Percentiles rank a stretch among this genome's conserved stretches.
Evolutionary conservation across 2,113 vertebrate genomes (phyloP).

Genomic region (Actenoides hombroni): DNA sequence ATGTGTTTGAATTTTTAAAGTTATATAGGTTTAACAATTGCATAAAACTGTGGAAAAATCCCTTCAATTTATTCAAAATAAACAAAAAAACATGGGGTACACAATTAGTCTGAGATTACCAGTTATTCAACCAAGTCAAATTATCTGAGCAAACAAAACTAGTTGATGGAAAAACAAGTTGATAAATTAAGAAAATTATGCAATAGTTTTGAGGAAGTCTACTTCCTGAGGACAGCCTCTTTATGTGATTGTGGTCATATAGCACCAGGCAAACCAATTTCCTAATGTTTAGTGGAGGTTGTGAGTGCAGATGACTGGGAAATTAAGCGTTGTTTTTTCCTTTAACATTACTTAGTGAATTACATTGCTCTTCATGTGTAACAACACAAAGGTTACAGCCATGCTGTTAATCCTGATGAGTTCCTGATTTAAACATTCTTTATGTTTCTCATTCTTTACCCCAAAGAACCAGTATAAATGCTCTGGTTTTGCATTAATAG

Average conservation of each 20-base stretch:
- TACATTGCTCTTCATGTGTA: background rate
- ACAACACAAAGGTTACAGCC: background rate
- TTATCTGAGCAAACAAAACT: background rate
- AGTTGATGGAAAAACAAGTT: background rate
- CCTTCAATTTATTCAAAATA: background rate
- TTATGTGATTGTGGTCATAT: background rate
- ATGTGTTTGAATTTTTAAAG: background rate
- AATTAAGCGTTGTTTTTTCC: background rate
- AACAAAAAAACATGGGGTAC: background rate
- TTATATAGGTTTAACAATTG: background rate
- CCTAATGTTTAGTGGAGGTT: background rate
- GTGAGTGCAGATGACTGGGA: background rate
- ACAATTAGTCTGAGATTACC: background rate
- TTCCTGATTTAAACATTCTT: background rate
- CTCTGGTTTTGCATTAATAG: background rate
- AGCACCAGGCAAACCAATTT: background rate
- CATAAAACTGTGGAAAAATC: background rate
- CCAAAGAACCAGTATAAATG: background rate
- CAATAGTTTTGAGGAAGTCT: background rate
- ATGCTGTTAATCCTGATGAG: background rate
- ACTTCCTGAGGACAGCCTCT: background rate
- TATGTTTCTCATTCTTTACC: background rate
- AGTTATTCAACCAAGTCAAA: background rate
- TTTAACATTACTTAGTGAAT: background rate
- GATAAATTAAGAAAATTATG: background rate